Percentiles rank a stretch among this genome's conserved stretches.
Evolutionary conservation across 2,888 invertebrate genomes (phyloP).

Genomic region (Sclerodermus sp.): DNA sequence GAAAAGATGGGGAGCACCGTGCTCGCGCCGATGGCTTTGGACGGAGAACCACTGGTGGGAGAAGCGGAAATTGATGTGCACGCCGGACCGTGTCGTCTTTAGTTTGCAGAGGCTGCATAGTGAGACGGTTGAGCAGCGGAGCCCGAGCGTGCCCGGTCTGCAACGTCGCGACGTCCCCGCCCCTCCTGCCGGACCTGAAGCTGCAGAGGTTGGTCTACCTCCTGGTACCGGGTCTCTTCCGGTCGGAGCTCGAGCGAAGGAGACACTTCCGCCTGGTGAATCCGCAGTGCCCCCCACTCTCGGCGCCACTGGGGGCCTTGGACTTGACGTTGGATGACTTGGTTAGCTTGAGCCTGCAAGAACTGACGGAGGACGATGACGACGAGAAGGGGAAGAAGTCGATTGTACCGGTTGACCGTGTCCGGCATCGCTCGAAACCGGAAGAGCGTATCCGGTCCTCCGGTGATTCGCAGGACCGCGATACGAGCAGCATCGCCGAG

Average conservation of each 20-base stretch:
- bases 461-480: conserved; percentile 4
- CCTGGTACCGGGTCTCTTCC: conserved; percentile 48
- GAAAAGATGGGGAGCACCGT: no score
- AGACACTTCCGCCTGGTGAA: conserved; percentile 44
- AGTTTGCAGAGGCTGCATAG: conserved; percentile 52
- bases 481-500: no score
- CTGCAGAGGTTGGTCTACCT: conserved; percentile 47
- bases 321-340: conserved; percentile 45
- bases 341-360: conserved; percentile 44
- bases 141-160: conserved; percentile 46
- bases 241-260: conserved; percentile 45
- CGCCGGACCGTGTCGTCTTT: conserved; percentile 1
- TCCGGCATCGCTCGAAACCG: conserved; percentile 4
- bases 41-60: background rate
- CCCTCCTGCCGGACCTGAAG: conserved; percentile 38
- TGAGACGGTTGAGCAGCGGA: conserved; percentile 42
- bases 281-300: conserved; percentile 41
- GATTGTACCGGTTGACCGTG: background rate
- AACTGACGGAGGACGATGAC: conserved; percentile 19
- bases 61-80: background rate
- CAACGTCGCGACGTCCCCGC: conserved; percentile 32
- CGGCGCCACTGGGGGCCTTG: conserved; percentile 39
- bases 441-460: background rate
- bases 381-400: conserved; percentile 8
- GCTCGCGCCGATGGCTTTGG: no score